Evolutionary conservation across 2,797 vertebrate genomes (phyloP), one percentile per base, ranked within the genome.

Genomic region (Chaetodon trifasciatus): DNA sequence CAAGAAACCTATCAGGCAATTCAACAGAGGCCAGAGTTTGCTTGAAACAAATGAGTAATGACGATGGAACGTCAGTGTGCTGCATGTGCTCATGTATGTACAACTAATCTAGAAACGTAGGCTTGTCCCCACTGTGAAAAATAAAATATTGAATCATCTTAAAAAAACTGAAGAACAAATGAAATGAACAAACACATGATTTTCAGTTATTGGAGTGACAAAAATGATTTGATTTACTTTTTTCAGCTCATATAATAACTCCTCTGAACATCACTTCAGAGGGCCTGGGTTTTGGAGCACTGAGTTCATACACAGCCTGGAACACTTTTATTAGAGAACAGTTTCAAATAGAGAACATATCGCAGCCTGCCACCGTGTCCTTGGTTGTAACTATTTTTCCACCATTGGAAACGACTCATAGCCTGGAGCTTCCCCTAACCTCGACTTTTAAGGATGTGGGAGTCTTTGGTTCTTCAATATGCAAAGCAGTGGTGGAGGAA

Each of bases 91-190:
- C 9, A 67, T 49, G 4, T 11, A 64, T 24, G 23, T 32, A 28
- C 15, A 60, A 44, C 32, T 65, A 17, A 74, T 65, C n/a, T 70
- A 44, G 12, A 66, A n/a, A 58, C 53, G 23, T 56, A 28, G 28
- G 28, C 28, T 3, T 44, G 42, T 44, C 8, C 42, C 42, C 42
- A 44, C 28, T 28, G 1, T 28, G 28, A 28, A 28, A 28, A 28
- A 28, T 28, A 28, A 28, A 1, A 28, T 28, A 3, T 28, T 28
- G 28, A 28, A 28, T 28, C 28, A 28, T 28, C 28, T n/a, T n/a
- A n/a, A n/a, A n/a, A n/a, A n/a, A n/a, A n/a, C n/a, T n/a, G n/a
- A n/a, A 28, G 28, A 28, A 28, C 28, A 28, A 28, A 3, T 28
- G 28, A 28, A 28, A 28, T 28, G 28, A 28, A 28, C 28, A 28